Evolutionary conservation across 2,888 invertebrate species (phyloP), one percentile per base, ranked within the genome.

Genomic region (Temnothorax rugatulus): DNA sequence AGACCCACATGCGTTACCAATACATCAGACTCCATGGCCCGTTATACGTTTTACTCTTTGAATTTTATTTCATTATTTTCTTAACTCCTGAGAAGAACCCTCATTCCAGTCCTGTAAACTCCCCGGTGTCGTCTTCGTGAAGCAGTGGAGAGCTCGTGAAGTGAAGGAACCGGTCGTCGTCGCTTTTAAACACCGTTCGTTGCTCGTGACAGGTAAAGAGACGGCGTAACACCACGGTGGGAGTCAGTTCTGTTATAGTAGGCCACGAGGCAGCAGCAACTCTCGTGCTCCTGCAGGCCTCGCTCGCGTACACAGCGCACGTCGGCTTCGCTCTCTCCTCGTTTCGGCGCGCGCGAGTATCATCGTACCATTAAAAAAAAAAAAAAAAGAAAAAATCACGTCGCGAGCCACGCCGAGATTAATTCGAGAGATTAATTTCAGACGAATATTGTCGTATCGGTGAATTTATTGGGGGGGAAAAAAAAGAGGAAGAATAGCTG

Each of bases 161-260:
- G 79, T 81, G 73, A 47, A 71, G 73, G 73, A 18, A 71, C 47
- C 59, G 54, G 52, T 82, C 11, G 71, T 50, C 41, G 71, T 54
- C 38, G 71, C 86, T 84, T 87, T 90, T 92, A 92, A 92, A 93
- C 91, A 92, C 90, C 92, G 92, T 93, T 91, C 92, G 47, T 38
- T 73, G 89, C 86, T 86, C 84, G 73, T 85, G 82, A 71, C 91
- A 92, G 91, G 93, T 93, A 93, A 93, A 93, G 92, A 92, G 92
- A 90, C 90, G 85, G 89, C 84, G 85, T 83, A 86, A 82, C 74
- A 59, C 68, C 84, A 86, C 90, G 93, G 94, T 93, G 93, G 94
- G 94, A 95, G 94, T 94, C 92, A 94, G 94, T 95, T 95, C 94
- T 94, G 94, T 94, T 95, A 95, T 94, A 95, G 95, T 95, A 95